These are phyloP conservation scores for Oreochromis mossambicus DNA, from an alignment of 2,797 vertebrate species.

Conservation along the genomic window DNA sequence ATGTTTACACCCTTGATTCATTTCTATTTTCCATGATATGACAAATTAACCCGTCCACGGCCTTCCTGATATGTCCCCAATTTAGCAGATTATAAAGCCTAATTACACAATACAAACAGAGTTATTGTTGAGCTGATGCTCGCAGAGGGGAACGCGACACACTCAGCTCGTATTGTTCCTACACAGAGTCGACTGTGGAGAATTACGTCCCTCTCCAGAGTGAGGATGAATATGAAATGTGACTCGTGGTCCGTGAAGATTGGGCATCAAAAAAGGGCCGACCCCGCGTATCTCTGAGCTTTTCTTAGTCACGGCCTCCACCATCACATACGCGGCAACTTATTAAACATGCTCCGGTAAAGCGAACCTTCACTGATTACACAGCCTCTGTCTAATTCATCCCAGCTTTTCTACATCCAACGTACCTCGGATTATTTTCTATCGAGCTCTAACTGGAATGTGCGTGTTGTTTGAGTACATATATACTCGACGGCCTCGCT, in stretches of 20 bases:
- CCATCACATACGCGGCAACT: constrained; percentile 22
- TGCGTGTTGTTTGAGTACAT: neutral
- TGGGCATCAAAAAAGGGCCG: neutral
- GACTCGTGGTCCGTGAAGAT: neutral
- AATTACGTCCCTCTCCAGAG: neutral
- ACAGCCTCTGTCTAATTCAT: constrained; percentile 6
- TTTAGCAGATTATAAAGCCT: neutral
- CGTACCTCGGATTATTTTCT: constrained; percentile 1
- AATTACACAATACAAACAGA: neutral
- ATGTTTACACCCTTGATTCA: neutral
- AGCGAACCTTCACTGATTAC: constrained; percentile 48
- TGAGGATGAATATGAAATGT: constrained; percentile 41
- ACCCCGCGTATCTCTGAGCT: constrained; percentile 13
- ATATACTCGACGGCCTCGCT: neutral
- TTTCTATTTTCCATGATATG: neutral
- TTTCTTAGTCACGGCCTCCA: constrained; percentile 24
- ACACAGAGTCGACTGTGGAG: neutral
- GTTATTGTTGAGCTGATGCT: neutral
- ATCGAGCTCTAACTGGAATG: neutral
- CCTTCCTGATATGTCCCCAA: neutral
- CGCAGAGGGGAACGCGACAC: neutral
- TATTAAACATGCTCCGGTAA: constrained; percentile 36
- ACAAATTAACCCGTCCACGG: neutral
- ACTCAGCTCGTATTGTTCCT: neutral
- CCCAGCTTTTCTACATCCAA: neutral